These are phyloP conservation scores for Anser cygnoides DNA, from an alignment of 2,113 vertebrate genomes.

Conservation along the genomic window DNA sequence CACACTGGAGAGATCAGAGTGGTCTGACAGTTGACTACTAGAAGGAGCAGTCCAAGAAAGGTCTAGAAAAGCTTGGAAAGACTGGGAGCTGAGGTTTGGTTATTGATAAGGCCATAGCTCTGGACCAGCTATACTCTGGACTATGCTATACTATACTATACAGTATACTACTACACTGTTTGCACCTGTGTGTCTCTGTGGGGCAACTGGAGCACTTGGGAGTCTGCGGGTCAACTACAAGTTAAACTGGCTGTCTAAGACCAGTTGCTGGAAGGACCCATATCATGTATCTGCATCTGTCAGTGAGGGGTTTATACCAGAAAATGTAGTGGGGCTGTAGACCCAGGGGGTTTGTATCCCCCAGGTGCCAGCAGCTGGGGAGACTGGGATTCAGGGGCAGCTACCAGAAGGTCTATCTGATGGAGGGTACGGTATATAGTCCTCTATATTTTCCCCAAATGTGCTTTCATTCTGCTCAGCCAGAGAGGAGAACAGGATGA, in stretches of 20 bases:
- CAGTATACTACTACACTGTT: background rate
- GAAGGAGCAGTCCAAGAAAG: background rate
- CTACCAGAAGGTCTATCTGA: too few relatives aligned
- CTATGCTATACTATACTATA: too few relatives aligned
- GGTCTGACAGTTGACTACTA: background rate
- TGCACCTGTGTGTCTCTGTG: background rate
- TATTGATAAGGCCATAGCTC: background rate
- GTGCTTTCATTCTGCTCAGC: background rate
- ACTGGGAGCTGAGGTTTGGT: background rate
- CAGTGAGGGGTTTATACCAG: background rate
- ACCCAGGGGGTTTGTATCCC: fast-evolving
- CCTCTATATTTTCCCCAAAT: background rate
- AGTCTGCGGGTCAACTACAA: fast-evolving
- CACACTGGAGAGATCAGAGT: background rate
- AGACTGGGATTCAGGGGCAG: background rate
- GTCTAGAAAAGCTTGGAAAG: background rate
- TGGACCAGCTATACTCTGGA: too few relatives aligned
- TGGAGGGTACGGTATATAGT: too few relatives aligned
- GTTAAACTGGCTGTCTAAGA: background rate
- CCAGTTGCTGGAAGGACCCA: background rate
- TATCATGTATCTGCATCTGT: background rate
- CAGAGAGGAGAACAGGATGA: background rate
- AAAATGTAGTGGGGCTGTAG: background rate
- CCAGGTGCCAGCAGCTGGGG: background rate
- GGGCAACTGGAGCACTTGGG: background rate